Percentiles rank a stretch among this genome's conserved stretches.
phyloP scores from a whole-genome alignment of 2,797 vertebrate genomes.

The Chiloscyllium punctatum region DNA sequence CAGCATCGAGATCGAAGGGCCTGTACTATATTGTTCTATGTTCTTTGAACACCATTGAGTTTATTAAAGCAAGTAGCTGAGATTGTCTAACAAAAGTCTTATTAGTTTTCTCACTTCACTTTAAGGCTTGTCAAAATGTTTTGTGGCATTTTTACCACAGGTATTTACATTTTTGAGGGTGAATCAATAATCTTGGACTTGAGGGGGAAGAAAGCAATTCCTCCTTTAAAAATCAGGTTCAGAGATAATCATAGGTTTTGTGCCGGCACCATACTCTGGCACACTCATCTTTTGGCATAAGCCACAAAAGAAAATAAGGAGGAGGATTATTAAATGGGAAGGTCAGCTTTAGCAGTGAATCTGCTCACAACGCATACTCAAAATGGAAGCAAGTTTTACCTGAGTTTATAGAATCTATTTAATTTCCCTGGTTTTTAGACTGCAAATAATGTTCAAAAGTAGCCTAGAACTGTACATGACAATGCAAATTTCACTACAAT shows the following conservation, averaged over 20 bases:
- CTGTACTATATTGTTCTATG: too few species aligned
- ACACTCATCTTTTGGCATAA: neutral
- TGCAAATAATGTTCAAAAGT: neutral
- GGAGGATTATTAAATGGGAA: neutral
- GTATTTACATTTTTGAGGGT: neutral
- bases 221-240: neutral
- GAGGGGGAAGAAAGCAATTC: neutral
- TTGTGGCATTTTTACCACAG: neutral
- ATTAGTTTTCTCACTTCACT: neutral
- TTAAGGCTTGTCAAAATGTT: neutral
- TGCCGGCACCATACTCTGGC: neutral
- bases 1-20: too few species aligned
- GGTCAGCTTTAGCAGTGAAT: neutral
- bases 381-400: neutral
- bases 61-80: neutral
- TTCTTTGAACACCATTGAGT: neutral
- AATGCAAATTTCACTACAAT: neutral
- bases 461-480: neutral
- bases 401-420: neutral
- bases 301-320: neutral
- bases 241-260: neutral
- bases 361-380: neutral
- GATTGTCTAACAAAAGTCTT: neutral
- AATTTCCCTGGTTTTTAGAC: neutral
- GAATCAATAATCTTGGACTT: neutral